These are phyloP conservation scores for Machimus rusticus DNA, from an alignment of 2,888 invertebrate species.

Conservation along the genomic window DNA sequence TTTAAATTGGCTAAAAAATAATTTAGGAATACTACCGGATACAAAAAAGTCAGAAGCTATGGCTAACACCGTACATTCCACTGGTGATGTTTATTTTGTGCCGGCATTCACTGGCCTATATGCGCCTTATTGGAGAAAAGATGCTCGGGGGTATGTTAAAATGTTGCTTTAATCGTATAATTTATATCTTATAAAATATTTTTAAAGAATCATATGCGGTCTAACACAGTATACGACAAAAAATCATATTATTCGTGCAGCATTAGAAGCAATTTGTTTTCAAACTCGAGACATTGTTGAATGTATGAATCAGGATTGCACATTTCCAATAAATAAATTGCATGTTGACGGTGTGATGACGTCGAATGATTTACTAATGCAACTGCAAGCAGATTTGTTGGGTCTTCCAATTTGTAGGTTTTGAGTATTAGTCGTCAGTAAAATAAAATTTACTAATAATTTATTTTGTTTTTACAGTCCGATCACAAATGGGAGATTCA, in stretches of 20 bases:
- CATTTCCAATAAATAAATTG: conserved; percentile 80
- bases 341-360: conserved; percentile 96
- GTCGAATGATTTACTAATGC: conserved; percentile 89
- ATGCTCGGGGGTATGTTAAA: conserved; percentile 82
- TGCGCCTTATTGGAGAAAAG: conserved; percentile 97
- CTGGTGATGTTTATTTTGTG: conserved; percentile 96
- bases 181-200: background rate
- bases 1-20: conserved; percentile 91
- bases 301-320: conserved; percentile 93
- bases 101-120: conserved; percentile 97
- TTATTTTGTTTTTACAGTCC: conserved; percentile 64
- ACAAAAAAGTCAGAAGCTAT: conserved; percentile 75
- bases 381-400: conserved; percentile 92
- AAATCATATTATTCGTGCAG: conserved; percentile 92
- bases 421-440: background rate
- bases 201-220: conserved; percentile 85
- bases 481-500: conserved; percentile 86
- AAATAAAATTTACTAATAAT: background rate
- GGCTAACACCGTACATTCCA: conserved; percentile 82
- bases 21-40: conserved; percentile 82
- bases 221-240: conserved; percentile 92
- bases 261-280: conserved; percentile 94
- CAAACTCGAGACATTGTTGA: conserved; percentile 94
- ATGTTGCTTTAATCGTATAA: background rate
- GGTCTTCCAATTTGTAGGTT: conserved; percentile 88